Conservation (phyloP, 2,113 vertebrate species). For the Dasyprocta punctata region DNA sequence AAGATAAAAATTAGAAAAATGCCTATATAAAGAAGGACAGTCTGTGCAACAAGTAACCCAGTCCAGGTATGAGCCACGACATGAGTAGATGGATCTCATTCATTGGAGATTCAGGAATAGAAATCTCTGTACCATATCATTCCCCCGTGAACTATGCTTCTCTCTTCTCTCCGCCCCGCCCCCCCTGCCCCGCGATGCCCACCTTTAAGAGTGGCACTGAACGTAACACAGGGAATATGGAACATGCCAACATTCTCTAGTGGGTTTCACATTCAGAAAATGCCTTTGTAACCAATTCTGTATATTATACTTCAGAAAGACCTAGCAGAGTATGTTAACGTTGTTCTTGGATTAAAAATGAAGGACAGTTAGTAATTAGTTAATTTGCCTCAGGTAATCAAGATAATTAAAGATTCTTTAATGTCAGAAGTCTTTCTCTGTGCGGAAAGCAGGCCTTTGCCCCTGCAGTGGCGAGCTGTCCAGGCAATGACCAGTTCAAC, state of each 20-base stretch:
- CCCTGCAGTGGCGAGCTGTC: background rate
- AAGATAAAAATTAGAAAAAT: conserved; percentile 36
- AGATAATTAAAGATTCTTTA: conserved; percentile 45
- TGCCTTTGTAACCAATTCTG: conserved; percentile 53
- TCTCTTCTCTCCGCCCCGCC: conserved; percentile 42
- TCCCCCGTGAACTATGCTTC: background rate
- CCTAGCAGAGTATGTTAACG: conserved; percentile 48
- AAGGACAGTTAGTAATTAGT: conserved; percentile 64
- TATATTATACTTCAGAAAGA: background rate
- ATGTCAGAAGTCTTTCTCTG: conserved; percentile 33
- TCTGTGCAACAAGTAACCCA: background rate
- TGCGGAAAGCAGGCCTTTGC: background rate
- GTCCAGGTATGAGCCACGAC: background rate
- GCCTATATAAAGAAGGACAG: background rate
- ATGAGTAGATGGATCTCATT: background rate
- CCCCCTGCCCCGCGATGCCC: background rate
- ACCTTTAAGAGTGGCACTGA: background rate
- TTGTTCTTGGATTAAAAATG: conserved; percentile 64
- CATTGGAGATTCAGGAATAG: background rate
- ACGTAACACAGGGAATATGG: background rate
- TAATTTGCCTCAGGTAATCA: conserved; percentile 47
- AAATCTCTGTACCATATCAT: background rate
- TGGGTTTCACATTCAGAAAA: conserved; percentile 47
- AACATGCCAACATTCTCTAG: background rate
- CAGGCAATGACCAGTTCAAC: conserved; percentile 18